Evolutionary conservation across 2,797 vertebrate genomes (phyloP), one percentile per base, ranked within the genome.

Genomic region (Molossus alvarezi): DNA sequence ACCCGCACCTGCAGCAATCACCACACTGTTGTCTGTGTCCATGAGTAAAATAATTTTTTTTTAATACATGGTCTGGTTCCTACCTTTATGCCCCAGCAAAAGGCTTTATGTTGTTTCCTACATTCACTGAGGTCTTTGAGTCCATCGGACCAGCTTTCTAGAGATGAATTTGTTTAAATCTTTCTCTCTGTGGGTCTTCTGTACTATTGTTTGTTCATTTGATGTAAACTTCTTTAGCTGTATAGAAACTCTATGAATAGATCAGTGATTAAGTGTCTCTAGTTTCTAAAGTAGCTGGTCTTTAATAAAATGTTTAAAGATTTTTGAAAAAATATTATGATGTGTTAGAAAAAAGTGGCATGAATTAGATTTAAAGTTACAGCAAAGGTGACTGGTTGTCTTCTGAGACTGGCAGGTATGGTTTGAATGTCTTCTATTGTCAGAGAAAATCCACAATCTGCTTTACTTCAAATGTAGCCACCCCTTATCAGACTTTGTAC

Each of bases 361-460:
- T 41, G 48, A 77, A 81, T 88, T 81, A 85, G 67, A 65, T 90
- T 95, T 95, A 93, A 95, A 92, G 62, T 73, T 60, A 51, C 1
- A 95, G 37, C 62, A 94, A 81, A 93, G 20, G n/a, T 76, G 23
- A 81, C 41, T 79, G 12, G 83, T n/a, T 89, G 21, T 91, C 5
- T 88, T 82, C 67, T 93, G 93, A 72, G 23, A 65, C 20, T 79
- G 37, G 25, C 57, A 37, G 67, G 58, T 57, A 13, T 87, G 82
- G 81, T 88, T 97, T 90, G 71, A 96, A 69, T 67, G 20, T 97
- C 88, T 94, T 90, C 62, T 85, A 12, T 18, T 90, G 17, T 95
- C 72, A 69, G 53, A 73, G 77, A 64, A 85, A 71, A 88, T 58
- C 21, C 37, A 51, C 13, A 94, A 86, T 94, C 41, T 96, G 29